A percentile compares a stretch with the other conserved stretches of the same genome.
These are phyloP conservation scores for Mustela lutreola DNA, from an alignment of 2,113 vertebrate genomes.

Conservation along the genomic window DNA sequence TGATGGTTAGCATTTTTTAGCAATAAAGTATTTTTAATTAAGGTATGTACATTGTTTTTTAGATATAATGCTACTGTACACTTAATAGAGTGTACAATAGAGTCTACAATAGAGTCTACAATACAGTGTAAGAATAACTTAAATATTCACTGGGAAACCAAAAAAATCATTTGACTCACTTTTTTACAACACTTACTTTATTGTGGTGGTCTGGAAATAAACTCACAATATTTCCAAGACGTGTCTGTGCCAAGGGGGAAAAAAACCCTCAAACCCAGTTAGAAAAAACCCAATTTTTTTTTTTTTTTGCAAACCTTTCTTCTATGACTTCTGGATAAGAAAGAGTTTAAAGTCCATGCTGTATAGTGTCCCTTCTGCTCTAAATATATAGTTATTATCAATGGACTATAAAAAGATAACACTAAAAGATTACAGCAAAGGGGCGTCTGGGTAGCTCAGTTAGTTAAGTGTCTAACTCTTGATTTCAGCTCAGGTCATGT, in stretches of 20 bases:
- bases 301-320: background rate
- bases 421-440: background rate
- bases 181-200: background rate
- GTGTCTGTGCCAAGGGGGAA: background rate
- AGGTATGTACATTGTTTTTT: background rate
- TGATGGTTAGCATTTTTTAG: background rate
- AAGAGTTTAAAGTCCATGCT: background rate
- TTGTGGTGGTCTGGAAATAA: background rate
- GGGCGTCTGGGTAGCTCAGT: background rate
- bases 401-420: conserved; percentile 30
- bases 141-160: background rate
- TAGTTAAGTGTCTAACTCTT: background rate
- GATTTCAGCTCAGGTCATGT: background rate
- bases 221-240: background rate
- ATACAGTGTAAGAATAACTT: background rate
- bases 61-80: background rate
- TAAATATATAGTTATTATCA: background rate
- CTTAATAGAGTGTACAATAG: background rate
- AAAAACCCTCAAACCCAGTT: background rate
- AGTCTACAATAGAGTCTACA: background rate
- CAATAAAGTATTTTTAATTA: background rate
- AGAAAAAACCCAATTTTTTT: background rate
- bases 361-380: background rate
- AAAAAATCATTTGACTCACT: background rate
- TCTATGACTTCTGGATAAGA: background rate